Evolutionary conservation across 2,113 vertebrate species (phyloP).

Genomic region (Apistogramma diplotaenia): DNA sequence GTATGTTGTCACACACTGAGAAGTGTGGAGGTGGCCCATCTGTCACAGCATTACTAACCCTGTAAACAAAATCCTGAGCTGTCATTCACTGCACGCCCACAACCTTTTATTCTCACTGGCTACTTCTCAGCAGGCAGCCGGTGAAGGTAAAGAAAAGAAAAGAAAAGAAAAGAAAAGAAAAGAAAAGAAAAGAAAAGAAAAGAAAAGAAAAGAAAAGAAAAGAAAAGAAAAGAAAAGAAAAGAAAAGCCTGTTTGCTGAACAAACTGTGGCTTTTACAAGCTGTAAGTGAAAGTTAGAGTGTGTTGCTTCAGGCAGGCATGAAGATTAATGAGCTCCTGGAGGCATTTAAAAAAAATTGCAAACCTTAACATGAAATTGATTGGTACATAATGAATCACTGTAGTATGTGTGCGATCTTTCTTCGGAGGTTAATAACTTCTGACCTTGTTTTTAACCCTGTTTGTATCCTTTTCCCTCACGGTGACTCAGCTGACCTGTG

Average conservation of each 20-base stretch:
- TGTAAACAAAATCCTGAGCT: conserved; percentile 63
- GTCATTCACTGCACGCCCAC: conserved; percentile 57
- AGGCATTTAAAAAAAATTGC: not conserved
- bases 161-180: too few relatives aligned
- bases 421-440: conserved; percentile 31
- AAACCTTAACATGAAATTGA: conserved; percentile 43
- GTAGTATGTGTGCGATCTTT: not conserved
- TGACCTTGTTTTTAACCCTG: conserved; percentile 20
- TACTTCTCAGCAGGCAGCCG: not conserved
- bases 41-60: conserved; percentile 47
- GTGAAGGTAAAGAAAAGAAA: not conserved
- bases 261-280: not conserved
- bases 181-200: too few relatives aligned
- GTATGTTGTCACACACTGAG: conserved; percentile 56
- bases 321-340: not conserved
- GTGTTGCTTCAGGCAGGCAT: not conserved
- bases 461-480: not conserved
- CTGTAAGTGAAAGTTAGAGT: not conserved
- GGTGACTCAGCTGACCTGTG: not conserved
- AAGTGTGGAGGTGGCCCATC: conserved; percentile 67
- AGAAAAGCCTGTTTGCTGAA: too few relatives aligned
- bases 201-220: too few relatives aligned
- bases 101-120: not conserved
- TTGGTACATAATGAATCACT: conserved; percentile 24
- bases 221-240: too few relatives aligned